Percentiles rank a stretch among this genome's conserved stretches.
phyloP scores from a whole-genome alignment of 2,113 vertebrate genomes.

The Pongo pygmaeus region DNA sequence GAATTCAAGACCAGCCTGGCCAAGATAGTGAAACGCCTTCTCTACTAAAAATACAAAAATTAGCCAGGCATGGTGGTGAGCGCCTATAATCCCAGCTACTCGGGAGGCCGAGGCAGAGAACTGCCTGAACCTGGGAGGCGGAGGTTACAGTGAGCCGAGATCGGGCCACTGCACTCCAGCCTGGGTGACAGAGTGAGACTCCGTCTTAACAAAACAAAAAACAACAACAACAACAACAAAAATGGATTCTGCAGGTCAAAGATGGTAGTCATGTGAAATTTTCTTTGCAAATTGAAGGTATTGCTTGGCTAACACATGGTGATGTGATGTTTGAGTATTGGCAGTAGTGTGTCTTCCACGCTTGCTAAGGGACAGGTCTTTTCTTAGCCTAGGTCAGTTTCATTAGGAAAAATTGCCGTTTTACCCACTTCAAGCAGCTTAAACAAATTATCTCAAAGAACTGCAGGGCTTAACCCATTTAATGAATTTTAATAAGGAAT shows the following conservation, averaged over 20 bases:
- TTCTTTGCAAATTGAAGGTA: background rate
- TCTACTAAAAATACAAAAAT: too few relatives aligned
- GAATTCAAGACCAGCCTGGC: too few relatives aligned
- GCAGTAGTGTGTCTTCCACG: background rate
- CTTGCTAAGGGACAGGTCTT: conserved; percentile 35
- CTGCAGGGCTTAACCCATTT: conserved; percentile 65
- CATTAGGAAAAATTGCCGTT: conserved; percentile 69
- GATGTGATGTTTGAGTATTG: background rate
- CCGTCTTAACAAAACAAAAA: background rate
- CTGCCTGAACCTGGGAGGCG: too few relatives aligned
- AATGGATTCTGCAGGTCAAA: background rate
- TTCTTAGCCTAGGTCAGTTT: conserved; percentile 64
- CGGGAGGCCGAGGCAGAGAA: too few relatives aligned
- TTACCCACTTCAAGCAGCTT: conserved; percentile 44
- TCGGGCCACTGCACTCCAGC: too few relatives aligned
- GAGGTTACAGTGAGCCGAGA: too few relatives aligned
- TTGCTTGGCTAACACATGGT: background rate
- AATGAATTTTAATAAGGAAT: conserved; percentile 77
- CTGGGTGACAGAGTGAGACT: too few relatives aligned
- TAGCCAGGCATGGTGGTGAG: too few relatives aligned
- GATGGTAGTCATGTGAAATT: background rate
- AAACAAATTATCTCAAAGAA: conserved; percentile 66
- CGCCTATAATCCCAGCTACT: too few relatives aligned
- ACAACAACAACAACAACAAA: too few relatives aligned
- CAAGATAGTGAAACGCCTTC: too few relatives aligned